Conservation (phyloP, 2,888 invertebrate genomes). For the Eupithecia tripunctaria region DNA sequence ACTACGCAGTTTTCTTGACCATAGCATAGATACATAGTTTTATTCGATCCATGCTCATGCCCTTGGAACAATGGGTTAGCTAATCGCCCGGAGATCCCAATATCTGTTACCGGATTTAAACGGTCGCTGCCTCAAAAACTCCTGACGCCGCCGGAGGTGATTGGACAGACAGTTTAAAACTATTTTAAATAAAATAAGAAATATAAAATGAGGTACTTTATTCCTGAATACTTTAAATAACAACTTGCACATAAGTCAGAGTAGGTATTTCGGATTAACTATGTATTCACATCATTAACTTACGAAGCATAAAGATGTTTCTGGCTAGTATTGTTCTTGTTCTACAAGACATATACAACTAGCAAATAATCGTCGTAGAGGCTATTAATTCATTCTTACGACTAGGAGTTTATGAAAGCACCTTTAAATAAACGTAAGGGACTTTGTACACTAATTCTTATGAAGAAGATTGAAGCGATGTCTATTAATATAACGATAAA, state of each 20-base stretch:
- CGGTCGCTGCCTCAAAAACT: no score
- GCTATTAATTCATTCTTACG: background rate
- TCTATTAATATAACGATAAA: no score
- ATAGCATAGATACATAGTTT: no score
- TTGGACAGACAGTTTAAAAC: no score
- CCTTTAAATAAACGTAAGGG: background rate
- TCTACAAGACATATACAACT: background rate
- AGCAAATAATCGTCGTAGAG: background rate
- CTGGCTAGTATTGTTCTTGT: no score
- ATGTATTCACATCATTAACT: background rate
- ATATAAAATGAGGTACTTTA: background rate
- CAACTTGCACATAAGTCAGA: background rate
- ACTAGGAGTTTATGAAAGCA: background rate
- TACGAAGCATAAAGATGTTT: background rate
- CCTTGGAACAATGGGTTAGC: no score
- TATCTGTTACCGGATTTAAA: no score
- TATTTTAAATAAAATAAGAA: background rate
- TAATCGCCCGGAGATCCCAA: no score
- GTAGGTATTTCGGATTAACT: no score
- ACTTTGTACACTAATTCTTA: background rate
- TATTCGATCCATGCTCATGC: no score
- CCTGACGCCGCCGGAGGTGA: no score
- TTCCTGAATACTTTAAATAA: background rate
- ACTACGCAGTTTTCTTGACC: no score
- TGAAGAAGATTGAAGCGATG: background rate